phyloP scores from a whole-genome alignment of 2,113 vertebrate species.

The Lamprologus tigripictilis region DNA sequence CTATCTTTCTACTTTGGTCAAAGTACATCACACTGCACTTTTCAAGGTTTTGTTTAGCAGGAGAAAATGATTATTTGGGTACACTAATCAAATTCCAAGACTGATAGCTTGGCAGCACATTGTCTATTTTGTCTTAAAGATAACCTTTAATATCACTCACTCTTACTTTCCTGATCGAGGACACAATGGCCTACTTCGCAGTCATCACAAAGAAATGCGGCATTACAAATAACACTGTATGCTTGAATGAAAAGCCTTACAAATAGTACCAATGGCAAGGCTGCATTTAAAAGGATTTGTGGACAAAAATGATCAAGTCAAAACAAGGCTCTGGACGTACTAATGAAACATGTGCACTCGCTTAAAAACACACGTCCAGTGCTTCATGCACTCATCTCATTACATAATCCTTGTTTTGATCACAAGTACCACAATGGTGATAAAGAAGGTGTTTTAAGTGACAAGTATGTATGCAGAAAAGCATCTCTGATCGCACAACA shows the following conservation, averaged over 20 bases:
- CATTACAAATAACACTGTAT: not conserved
- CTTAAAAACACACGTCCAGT: not conserved
- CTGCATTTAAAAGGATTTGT: not conserved
- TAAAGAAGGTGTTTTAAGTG: not conserved
- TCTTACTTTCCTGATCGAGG: not conserved
- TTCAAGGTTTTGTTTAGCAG: not conserved
- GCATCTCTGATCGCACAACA: not conserved
- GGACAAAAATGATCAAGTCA: not conserved
- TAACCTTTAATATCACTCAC: not conserved
- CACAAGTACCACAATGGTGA: not conserved
- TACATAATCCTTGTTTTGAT: not conserved
- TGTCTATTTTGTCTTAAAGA: conserved; percentile 28
- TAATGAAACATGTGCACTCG: conserved; percentile 1
- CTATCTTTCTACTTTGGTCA: not conserved
- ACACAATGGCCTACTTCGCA: not conserved
- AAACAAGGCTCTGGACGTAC: conserved; percentile 1
- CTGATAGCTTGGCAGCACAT: not conserved
- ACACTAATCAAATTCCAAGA: conserved; percentile 1
- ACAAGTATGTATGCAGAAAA: not conserved
- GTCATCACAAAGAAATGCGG: not conserved
- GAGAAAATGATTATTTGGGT: not conserved
- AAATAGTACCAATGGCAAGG: not conserved
- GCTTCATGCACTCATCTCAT: not conserved
- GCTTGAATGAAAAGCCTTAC: not conserved
- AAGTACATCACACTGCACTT: not conserved